Base-by-base conservation (phyloP, 1,140 invertebrate species). In the Bombus sibiricus region DNA sequence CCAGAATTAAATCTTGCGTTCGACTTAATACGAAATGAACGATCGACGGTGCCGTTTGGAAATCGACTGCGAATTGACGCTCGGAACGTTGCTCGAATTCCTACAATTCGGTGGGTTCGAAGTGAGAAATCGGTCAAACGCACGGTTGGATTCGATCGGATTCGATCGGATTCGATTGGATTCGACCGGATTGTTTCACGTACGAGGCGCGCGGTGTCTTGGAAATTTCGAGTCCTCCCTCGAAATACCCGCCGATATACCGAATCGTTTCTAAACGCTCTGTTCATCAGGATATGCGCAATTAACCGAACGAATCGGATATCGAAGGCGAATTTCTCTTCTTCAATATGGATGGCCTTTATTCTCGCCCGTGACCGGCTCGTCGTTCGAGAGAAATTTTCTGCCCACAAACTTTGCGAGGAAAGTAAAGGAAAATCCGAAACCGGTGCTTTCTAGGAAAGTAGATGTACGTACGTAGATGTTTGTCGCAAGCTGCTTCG, bases 1-100 rank as follows among this genome's bases (percentile, higher is more conserved):
- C 81, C 90, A 81, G 73, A 74, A 83, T 79, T 84, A 89, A 91
- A 91, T 91, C 90, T 86, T 86, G 78, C 76, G 86, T 88, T 83
- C 82, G 90, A 90, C 79, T 90, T 83, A 83, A 81, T 57, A 18
- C 66, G 68, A 81, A 66, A 62, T 32, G 86, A 69, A 32, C 62
- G 80, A 74, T 76, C 72, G 77, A 32, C 41, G 32, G n/a, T 32
- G 39, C 3, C 59, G 71, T 47, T 53, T 53, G 47, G 77, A 77
- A 81, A 79, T 84, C 76, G 76, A 64, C 47, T 62, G 62, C 37
- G 76, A 66, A 69, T 78, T 64, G 78, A 68, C 22, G 71, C 1
- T 53, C 47, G 47, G 18, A 53, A 53, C 79, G 73, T 34, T 57
- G 53, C 66, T 72, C 83, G 81, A 90, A 91, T 91, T 89, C 89